Base-by-base conservation (phyloP, 2,888 invertebrate species). In the Drosophila cyrtoloma region DNA sequence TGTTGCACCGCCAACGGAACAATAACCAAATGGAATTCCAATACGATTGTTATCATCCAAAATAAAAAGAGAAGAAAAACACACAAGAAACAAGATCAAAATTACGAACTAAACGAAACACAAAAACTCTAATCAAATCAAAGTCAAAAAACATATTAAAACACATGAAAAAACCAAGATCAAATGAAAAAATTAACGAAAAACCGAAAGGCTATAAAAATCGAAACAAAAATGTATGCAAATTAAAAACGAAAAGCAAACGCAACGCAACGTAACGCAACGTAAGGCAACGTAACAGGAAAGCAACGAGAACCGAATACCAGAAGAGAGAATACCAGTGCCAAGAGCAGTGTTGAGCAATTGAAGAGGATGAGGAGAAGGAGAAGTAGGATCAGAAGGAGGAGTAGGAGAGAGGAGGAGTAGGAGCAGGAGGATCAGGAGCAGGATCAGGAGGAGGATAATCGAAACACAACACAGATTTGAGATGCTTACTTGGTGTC, bases 401-500 rank as follows among this genome's bases (percentile, higher is more conserved):
- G 60, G 63, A 44, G 42, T 44, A 61, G 68, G 63, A 55, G 26
- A 22, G 22, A 73, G 75, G 57, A 75, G 57, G 63, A 42, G 42
- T 44, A 61, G 68, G 63, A 55, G 26, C n/a, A n/a, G n/a, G 42
- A 60, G 33, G 56, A 70, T 53, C 26, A 39, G 64, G 42, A 32
- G 19, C 50, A 72, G 73, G 62, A 71, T 58, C 53, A 75, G 68
- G 58, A 75, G 77, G 58, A 77, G 61, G 64, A 71, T 63, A 64
- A 35, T 77, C 78, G 78, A 79, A 82, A 64, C 79, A 84, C 84
- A 81, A 90, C 89, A 90, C 89, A 85, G 82, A 90, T 89, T 90
- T 84, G 86, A 90, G 91, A 90, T 91, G 89, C 92, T 92, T 92
- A 92, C 92, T 92, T 92, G 92, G 89, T 90, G 91, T 90, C 81